phyloP scores from a whole-genome alignment of 92 coral and sea anemone species.

The Paragorgia papillata region DNA sequence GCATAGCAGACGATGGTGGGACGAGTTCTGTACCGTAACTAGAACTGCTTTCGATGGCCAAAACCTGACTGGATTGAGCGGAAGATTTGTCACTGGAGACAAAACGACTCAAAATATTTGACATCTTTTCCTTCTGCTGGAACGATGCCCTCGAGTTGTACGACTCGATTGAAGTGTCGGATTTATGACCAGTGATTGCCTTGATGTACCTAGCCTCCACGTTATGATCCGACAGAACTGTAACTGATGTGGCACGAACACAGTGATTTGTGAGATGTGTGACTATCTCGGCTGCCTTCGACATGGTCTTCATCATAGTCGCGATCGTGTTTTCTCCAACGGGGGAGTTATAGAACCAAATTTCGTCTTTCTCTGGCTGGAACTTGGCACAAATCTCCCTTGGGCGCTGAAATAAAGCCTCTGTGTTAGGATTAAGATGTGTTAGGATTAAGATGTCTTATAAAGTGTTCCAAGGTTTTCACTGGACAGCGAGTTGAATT shows the following conservation, averaged over 20 bases:
- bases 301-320: slow-evolving; percentile 52
- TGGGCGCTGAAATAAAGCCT: slow-evolving; percentile 49
- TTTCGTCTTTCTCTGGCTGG: slow-evolving; percentile 44
- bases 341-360: slow-evolving; percentile 36
- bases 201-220: slow-evolving; percentile 61
- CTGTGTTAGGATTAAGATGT: slow-evolving; percentile 45
- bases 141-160: slow-evolving; percentile 49
- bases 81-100: background rate
- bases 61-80: no score
- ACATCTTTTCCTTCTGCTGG: slow-evolving; percentile 52
- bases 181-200: slow-evolving; percentile 49
- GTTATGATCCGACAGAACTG: slow-evolving; percentile 55
- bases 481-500: slow-evolving; percentile 56
- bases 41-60: no score
- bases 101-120: no score
- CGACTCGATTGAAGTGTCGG: slow-evolving; percentile 50
- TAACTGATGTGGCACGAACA: slow-evolving; percentile 57
- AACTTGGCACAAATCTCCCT: slow-evolving; percentile 41
- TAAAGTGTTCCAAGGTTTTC: slow-evolving; percentile 54
- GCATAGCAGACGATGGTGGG: no score
- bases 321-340: slow-evolving; percentile 33
- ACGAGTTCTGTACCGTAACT: no score
- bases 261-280: slow-evolving; percentile 57
- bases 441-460: slow-evolving; percentile 44
- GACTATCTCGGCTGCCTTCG: background rate